Evolutionary conservation across 2,888 invertebrate species (phyloP).

Genomic region (Pyrrhia umbra): DNA sequence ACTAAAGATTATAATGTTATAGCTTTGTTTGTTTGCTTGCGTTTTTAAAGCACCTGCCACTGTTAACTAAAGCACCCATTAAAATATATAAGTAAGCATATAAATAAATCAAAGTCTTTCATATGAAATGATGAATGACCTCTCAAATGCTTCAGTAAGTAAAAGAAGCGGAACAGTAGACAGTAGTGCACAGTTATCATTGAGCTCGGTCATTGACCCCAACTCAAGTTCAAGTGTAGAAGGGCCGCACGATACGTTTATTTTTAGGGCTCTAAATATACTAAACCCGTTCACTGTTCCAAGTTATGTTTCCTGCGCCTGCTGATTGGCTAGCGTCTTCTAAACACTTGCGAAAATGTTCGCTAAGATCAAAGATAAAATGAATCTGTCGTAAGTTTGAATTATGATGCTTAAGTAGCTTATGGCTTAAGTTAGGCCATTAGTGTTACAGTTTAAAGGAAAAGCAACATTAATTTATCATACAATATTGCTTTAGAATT

Average conservation of each 20-base stretch:
- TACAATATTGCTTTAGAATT: slow-evolving; percentile 31
- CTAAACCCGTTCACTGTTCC: slow-evolving; percentile 68
- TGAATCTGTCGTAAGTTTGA: slow-evolving; percentile 62
- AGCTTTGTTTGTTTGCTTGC: slow-evolving; percentile 6
- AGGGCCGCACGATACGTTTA: slow-evolving; percentile 79
- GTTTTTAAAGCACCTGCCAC: slow-evolving; percentile 2
- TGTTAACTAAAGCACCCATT: slow-evolving; percentile 11
- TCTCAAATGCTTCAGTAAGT: slow-evolving; percentile 50
- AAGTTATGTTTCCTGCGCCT: slow-evolving; percentile 74
- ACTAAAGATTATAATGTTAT: slow-evolving; percentile 16
- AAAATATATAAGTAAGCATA: slow-evolving; percentile 24
- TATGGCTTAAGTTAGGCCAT: slow-evolving; percentile 37
- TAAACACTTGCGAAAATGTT: slow-evolving; percentile 70
- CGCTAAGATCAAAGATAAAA: slow-evolving; percentile 63
- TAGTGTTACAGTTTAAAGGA: slow-evolving; percentile 34
- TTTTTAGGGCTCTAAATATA: slow-evolving; percentile 87
- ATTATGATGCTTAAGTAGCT: slow-evolving; percentile 51
- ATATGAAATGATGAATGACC: slow-evolving; percentile 52
- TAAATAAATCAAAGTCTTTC: slow-evolving; percentile 46
- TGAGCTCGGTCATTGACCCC: slow-evolving; percentile 78
- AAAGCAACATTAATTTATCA: slow-evolving; percentile 24
- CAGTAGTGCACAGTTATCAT: slow-evolving; percentile 74
- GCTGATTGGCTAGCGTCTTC: slow-evolving; percentile 64
- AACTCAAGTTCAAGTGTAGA: slow-evolving; percentile 87
- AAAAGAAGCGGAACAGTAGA: slow-evolving; percentile 55